A percentile compares a stretch with the other conserved stretches of the same genome.
These are phyloP conservation scores for Micromesistius poutassou DNA, from an alignment of 2,797 vertebrate species.

Conservation along the genomic window DNA sequence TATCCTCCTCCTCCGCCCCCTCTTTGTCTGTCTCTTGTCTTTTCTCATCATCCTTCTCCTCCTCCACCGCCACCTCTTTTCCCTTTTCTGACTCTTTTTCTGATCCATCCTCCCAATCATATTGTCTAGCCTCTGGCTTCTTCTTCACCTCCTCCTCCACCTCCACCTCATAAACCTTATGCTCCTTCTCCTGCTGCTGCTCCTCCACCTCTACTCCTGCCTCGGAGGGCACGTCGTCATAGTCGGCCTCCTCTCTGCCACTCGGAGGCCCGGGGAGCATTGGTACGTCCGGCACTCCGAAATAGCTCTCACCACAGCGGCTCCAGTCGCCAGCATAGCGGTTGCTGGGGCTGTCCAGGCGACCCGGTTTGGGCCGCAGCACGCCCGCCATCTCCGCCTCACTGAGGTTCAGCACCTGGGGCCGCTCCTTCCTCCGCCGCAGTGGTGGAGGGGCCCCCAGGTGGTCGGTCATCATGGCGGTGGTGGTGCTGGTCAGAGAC, in stretches of 20 bases:
- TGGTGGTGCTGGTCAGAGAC: background rate
- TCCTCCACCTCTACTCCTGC: conserved; percentile 48
- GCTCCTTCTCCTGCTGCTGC: conserved; percentile 31
- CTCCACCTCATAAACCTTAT: conserved; percentile 12
- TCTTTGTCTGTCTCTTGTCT: conserved; percentile 36
- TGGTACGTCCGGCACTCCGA: conserved; percentile 53
- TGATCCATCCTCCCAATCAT: conserved; percentile 22
- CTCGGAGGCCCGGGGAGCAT: conserved; percentile 38
- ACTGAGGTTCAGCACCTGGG: conserved; percentile 84
- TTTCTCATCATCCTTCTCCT: conserved; percentile 28
- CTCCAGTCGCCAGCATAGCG: conserved; percentile 98
- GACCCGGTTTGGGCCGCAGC: conserved; percentile 80
- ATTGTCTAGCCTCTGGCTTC: conserved; percentile 20
- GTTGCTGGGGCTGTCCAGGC: conserved; percentile 94
- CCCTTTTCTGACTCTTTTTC: conserved; percentile 26
- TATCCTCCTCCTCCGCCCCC: conserved; percentile 38
- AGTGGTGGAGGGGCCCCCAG: conserved; percentile 47
- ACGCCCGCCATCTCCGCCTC: conserved; percentile 74
- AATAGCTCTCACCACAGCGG: conserved; percentile 84
- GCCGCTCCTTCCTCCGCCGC: conserved; percentile 85
- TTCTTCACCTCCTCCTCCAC: conserved; percentile 25
- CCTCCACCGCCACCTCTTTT: conserved; percentile 30
- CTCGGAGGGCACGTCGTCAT: conserved; percentile 84
- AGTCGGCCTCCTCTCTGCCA: conserved; percentile 78
- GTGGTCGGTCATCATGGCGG: conserved; percentile 30